These are phyloP conservation scores for Trichacis sp. DNA, from an alignment of 2,888 invertebrate species.

Conservation along the genomic window DNA sequence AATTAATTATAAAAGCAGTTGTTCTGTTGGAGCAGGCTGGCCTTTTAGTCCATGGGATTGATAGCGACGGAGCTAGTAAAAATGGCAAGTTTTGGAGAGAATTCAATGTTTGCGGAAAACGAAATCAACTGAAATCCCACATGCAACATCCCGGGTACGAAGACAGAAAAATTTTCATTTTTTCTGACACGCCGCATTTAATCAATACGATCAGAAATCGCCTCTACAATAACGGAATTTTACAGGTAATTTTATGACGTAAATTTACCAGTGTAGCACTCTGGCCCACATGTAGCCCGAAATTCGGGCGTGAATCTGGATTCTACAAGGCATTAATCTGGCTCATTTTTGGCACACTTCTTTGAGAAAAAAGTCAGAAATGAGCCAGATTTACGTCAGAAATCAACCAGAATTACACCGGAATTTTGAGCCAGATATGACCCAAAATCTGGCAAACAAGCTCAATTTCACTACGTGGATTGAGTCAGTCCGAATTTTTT, in stretches of 20 bases:
- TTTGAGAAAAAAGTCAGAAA: too few relatives aligned
- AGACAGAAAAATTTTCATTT: conserved; percentile 33
- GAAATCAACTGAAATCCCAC: conserved; percentile 16
- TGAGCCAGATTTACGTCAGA: too few relatives aligned
- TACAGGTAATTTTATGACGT: conserved; percentile 2
- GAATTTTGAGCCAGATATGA: too few relatives aligned
- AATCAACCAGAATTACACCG: too few relatives aligned
- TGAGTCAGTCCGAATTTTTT: too few relatives aligned
- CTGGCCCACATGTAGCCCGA: too few relatives aligned
- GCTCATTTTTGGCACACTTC: too few relatives aligned
- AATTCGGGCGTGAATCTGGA: too few relatives aligned
- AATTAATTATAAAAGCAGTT: conserved; percentile 35
- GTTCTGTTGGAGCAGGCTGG: conserved; percentile 33
- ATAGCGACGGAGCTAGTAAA: conserved; percentile 36
- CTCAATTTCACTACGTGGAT: too few relatives aligned
- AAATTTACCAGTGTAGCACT: too few relatives aligned
- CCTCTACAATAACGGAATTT: conserved; percentile 7
- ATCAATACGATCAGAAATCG: conserved; percentile 44
- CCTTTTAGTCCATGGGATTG: conserved; percentile 35
- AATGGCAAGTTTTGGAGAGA: conserved; percentile 36
- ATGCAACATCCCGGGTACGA: conserved; percentile 31
- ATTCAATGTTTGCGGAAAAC: conserved; percentile 24
- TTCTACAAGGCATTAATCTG: too few relatives aligned
- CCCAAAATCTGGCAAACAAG: too few relatives aligned
- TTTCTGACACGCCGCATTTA: conserved; percentile 44